Conservation (phyloP, 2,888 invertebrate species). For the Achlya flavicornis region DNA sequence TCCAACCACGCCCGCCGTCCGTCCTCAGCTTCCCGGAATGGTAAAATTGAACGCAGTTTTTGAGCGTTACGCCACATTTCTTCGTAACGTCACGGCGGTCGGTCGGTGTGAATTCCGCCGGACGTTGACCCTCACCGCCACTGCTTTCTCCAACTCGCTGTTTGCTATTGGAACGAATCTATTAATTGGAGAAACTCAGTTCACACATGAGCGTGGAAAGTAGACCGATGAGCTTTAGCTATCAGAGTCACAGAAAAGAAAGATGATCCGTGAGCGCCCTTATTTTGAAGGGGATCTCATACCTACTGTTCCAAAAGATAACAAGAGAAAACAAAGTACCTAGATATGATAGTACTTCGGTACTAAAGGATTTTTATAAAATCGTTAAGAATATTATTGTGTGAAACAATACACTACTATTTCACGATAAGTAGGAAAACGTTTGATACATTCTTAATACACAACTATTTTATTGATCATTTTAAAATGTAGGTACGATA, state of each 20-base stretch:
- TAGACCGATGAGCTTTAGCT: conserved; percentile 68
- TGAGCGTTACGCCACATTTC: conserved; percentile 80
- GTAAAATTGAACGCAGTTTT: conserved; percentile 69
- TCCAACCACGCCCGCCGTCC: conserved; percentile 26
- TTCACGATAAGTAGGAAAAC: no score
- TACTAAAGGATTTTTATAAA: no score
- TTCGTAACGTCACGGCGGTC: conserved; percentile 77
- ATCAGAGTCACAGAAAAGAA: conserved; percentile 38
- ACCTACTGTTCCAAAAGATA: no score
- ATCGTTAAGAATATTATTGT: no score
- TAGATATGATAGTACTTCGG: no score
- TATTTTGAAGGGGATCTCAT: no score
- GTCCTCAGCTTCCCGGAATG: conserved; percentile 65
- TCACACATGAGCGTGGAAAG: conserved; percentile 83
- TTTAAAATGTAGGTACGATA: no score
- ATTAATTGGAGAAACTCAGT: conserved; percentile 84
- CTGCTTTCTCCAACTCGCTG: conserved; percentile 79
- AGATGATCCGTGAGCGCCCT: conserved; percentile 32
- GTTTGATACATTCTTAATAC: no score
- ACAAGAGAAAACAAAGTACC: no score
- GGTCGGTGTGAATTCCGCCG: conserved; percentile 76
- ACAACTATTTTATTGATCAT: no score
- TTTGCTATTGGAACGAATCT: conserved; percentile 84
- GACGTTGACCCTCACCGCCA: conserved; percentile 76
- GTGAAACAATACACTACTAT: no score